Percentiles rank a stretch among this genome's conserved stretches.
These are phyloP conservation scores for Isaurus tuberculatus DNA, from an alignment of 92 coral and sea anemone species.

Conservation along the genomic window DNA sequence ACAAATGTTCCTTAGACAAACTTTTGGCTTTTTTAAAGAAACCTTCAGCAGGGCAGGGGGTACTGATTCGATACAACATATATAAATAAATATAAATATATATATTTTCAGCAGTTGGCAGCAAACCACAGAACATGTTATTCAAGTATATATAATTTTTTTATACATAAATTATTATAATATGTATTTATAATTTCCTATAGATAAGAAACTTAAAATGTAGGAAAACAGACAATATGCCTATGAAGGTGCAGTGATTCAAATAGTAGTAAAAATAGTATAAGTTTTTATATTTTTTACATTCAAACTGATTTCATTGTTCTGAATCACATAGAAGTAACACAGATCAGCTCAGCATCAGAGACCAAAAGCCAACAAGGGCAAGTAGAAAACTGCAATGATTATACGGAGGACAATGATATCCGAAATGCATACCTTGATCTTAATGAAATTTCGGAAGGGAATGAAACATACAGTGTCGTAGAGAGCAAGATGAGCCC, in stretches of 20 bases:
- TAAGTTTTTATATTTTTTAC: neutral
- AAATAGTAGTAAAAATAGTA: neutral
- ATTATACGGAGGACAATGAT: neutral
- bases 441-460: slow-evolving; percentile 9
- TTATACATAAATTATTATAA: neutral
- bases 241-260: slow-evolving; percentile 12
- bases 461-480: slow-evolving; percentile 9
- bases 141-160: neutral
- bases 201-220: neutral
- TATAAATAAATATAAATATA: too few relatives aligned
- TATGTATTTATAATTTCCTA: neutral
- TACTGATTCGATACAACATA: too few relatives aligned
- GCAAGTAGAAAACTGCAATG: slow-evolving; percentile 9
- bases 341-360: slow-evolving; percentile 25
- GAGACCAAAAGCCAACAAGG: slow-evolving; percentile 1
- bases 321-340: slow-evolving; percentile 21
- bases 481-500: slow-evolving; percentile 11
- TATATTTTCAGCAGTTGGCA: too few relatives aligned
- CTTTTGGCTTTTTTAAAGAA: neutral
- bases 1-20: neutral
- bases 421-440: slow-evolving; percentile 8
- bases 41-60: too few relatives aligned
- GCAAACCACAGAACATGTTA: too few relatives aligned
- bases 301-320: slow-evolving; percentile 5
- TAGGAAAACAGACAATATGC: neutral